Conservation (phyloP, 1,140 invertebrate genomes). For the Brachionus koreanus region DNA sequence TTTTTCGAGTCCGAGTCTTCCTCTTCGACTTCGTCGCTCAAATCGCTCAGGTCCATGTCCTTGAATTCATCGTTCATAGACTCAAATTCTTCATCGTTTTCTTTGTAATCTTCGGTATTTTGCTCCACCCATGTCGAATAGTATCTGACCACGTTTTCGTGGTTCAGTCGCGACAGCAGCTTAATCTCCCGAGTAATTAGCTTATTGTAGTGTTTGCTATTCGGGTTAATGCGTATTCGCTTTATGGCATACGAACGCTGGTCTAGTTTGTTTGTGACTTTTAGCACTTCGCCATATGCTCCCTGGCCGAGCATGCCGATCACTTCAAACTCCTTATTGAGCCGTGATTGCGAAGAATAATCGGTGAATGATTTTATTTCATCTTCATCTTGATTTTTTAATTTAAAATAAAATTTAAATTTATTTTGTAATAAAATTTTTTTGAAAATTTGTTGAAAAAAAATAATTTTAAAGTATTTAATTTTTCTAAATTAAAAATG, state of each 20-base stretch:
- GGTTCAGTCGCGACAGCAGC: slow-evolving; percentile 83
- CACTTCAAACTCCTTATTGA: slow-evolving; percentile 77
- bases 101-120: slow-evolving; percentile 50
- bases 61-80: background rate
- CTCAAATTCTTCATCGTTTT: slow-evolving; percentile 44
- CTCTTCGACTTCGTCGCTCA: background rate
- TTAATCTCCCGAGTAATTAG: slow-evolving; percentile 94
- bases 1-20: slow-evolving; percentile 38
- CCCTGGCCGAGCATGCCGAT: slow-evolving; percentile 81
- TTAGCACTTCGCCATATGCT: slow-evolving; percentile 90
- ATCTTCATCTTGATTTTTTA: background rate
- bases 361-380: slow-evolving; percentile 52
- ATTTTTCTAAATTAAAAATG: background rate
- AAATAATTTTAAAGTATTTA: too few species aligned
- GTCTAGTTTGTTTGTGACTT: slow-evolving; percentile 86
- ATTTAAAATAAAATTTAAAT: background rate
- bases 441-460: background rate
- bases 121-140: slow-evolving; percentile 95
- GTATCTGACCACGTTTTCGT: slow-evolving; percentile 94
- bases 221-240: slow-evolving; percentile 78
- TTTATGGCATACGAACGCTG: slow-evolving; percentile 90
- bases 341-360: slow-evolving; percentile 65
- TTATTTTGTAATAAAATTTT: background rate
- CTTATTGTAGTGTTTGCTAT: slow-evolving; percentile 76
- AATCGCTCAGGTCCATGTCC: background rate